Evolutionary conservation across 1,140 invertebrate species (phyloP), one percentile per base, ranked within the genome.

Genomic region (Aphis craccivora): DNA sequence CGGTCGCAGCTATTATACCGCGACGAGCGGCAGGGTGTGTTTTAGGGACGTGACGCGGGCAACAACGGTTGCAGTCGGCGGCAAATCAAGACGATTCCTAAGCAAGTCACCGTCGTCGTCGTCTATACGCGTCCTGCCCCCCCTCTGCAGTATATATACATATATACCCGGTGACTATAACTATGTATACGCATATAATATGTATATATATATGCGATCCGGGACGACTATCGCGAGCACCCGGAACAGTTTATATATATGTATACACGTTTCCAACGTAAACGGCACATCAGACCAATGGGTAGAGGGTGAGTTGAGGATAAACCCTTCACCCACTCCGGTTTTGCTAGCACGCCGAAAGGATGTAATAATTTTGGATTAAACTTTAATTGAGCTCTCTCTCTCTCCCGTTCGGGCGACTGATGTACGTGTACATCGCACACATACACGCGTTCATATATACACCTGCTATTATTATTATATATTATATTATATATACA

Each of bases 11-110:
- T 88, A 88, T 88, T 88, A 88, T 51, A 51, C 7, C 22, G 30
- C 20, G 43, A 48, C 43, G 43, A 30, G 86, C 30, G 86, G 86
- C 14, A 51, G 48, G 51, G 67, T 25, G 90, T 23, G 67, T 83
- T 92, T 92, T 92, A 81, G 88, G 88, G n/a, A 92, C 91, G 91
- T 92, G 91, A 92, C 91, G 45, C 67, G 45, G 91, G 91, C 81
- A 93, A 93, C 81, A 86, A 86, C 91, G 81, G 91, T 60, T 51
- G 81, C 60, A 76, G 30, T 35, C 48, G 91, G 81, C 48, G 91
- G 91, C 81, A 93, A 93, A 93, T 93, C 91, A 93, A 93, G 91
- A 86, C 91, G 91, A 93, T 93, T 93, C 51, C 91, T 93, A 93
- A 86, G 91, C 91, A 93, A 93, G 91, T 93, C 91, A 55, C 48